Conservation (phyloP, 2,888 invertebrate genomes). For the Caenorhabditis doughertyi region DNA sequence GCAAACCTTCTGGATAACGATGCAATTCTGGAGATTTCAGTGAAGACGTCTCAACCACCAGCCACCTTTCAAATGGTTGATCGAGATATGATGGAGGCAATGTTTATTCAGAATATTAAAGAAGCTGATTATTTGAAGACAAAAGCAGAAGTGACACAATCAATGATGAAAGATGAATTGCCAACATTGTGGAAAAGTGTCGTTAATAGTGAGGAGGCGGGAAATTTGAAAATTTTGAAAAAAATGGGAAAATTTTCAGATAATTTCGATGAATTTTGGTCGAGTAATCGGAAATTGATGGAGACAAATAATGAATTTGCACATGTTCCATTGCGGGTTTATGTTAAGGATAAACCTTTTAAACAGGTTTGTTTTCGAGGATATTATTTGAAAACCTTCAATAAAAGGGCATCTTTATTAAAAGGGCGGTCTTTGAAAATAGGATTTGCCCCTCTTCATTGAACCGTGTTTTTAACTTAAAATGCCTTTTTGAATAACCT, state of each 20-base stretch:
- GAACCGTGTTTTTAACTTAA: too few relatives aligned
- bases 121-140: conserved; percentile 99
- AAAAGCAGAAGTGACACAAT: conserved; percentile 86
- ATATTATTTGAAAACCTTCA: too few relatives aligned
- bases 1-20: conserved; percentile 82
- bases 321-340: conserved; percentile 90
- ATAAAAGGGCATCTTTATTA: too few relatives aligned
- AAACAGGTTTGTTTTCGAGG: conserved; percentile 54
- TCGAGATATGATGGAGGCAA: conserved; percentile 93
- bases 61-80: conserved; percentile 74
- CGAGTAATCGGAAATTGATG: conserved; percentile 96
- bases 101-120: conserved; percentile 95
- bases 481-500: too few relatives aligned
- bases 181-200: conserved; percentile 96
- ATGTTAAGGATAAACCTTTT: conserved; percentile 83
- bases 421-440: too few relatives aligned
- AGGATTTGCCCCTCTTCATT: too few relatives aligned
- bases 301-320: conserved; percentile 90
- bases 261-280: conserved; percentile 99
- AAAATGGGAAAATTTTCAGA: conserved; percentile 88
- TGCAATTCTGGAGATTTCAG: conserved; percentile 92
- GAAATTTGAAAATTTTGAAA: conserved; percentile 69
- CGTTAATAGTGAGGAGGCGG: conserved; percentile 91
- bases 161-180: conserved; percentile 91
- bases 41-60: conserved; percentile 90